Evolutionary conservation across 30 jellyfish, hydroid and myxozoan genomes (phyloP).

Genomic region (Aurelia coerulea): DNA sequence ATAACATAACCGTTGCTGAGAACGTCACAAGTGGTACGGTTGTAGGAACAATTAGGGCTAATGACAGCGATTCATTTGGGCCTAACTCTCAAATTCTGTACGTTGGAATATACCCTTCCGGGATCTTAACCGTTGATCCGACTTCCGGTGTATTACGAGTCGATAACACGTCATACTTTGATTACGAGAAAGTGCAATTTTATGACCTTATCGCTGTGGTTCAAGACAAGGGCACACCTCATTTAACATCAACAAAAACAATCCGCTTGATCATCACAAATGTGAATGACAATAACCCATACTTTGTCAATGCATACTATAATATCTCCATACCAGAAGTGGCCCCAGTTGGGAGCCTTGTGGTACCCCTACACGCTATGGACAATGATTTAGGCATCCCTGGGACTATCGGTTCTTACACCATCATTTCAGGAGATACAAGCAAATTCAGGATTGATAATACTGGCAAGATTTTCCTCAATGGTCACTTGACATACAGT

Average conservation of each 20-base stretch:
- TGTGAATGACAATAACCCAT: slow-evolving; percentile 86
- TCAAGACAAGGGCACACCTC: slow-evolving; percentile 87
- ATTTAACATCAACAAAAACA: slow-evolving; percentile 47
- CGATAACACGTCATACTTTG: slow-evolving; percentile 44
- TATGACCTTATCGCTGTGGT: slow-evolving; percentile 71
- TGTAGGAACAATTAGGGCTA: slow-evolving; percentile 66
- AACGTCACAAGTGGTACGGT: slow-evolving; percentile 72
- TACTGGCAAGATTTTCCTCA: slow-evolving; percentile 53
- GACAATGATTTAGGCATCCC: slow-evolving; percentile 79
- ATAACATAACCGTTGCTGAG: slow-evolving; percentile 62
- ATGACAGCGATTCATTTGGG: slow-evolving; percentile 72
- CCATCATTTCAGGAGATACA: slow-evolving; percentile 67
- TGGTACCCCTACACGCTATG: slow-evolving; percentile 67
- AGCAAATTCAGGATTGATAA: slow-evolving; percentile 74
- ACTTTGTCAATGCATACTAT: slow-evolving; percentile 28
- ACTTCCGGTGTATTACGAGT: slow-evolving; percentile 70
- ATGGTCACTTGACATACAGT: slow-evolving; percentile 37
- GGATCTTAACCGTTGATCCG: slow-evolving; percentile 58
- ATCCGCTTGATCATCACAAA: slow-evolving; percentile 54
- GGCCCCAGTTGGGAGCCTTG: slow-evolving; percentile 58
- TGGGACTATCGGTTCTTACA: slow-evolving; percentile 65
- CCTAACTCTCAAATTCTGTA: slow-evolving; percentile 57
- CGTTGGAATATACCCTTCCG: slow-evolving; percentile 74
- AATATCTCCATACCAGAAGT: slow-evolving; percentile 76
- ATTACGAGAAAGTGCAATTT: slow-evolving; percentile 75